Evolutionary conservation across 37 sponge, comb jelly and placozoan species (phyloP).

Genomic region (Hormiphora californensis): DNA sequence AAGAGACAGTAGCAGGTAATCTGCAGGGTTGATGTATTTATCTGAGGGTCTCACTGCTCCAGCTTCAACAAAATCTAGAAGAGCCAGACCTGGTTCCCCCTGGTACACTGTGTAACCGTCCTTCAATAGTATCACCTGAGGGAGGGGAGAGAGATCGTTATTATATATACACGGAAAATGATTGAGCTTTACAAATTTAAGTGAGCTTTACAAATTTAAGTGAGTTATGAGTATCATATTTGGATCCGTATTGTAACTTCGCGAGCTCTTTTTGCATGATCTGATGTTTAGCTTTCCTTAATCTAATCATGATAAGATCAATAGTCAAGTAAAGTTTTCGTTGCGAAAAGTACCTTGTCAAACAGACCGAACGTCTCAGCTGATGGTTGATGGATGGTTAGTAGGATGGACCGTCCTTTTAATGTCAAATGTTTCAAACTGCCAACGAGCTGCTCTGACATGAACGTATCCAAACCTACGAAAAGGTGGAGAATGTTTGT

Average conservation of each 20-base stretch:
- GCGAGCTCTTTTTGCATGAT: too few species aligned
- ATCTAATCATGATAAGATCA: too few species aligned
- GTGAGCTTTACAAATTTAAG: too few species aligned
- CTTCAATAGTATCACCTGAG: neutral
- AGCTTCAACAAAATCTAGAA: neutral
- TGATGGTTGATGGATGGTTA: constrained; percentile 17
- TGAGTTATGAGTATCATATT: too few species aligned
- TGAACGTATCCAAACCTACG: constrained; percentile 11
- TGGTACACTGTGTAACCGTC: neutral
- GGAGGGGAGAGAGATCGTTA: too few species aligned
- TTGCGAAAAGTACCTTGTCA: too few species aligned
- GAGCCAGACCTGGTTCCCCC: neutral
- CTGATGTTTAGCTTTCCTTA: too few species aligned
- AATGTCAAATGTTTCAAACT: constrained; percentile 22
- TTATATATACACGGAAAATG: too few species aligned
- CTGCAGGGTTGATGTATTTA: constrained; percentile 23
- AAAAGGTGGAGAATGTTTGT: neutral
- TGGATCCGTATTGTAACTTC: too few species aligned
- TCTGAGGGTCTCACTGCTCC: neutral
- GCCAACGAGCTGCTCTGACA: constrained; percentile 27
- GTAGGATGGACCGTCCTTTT: neutral
- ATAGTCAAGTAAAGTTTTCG: too few species aligned
- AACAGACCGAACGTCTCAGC: constrained; percentile 5
- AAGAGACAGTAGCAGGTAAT: neutral
- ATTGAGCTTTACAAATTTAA: too few species aligned